Evolutionary conservation across 2,888 invertebrate genomes (phyloP).

Genomic region (Ormyrus pomaceus): DNA sequence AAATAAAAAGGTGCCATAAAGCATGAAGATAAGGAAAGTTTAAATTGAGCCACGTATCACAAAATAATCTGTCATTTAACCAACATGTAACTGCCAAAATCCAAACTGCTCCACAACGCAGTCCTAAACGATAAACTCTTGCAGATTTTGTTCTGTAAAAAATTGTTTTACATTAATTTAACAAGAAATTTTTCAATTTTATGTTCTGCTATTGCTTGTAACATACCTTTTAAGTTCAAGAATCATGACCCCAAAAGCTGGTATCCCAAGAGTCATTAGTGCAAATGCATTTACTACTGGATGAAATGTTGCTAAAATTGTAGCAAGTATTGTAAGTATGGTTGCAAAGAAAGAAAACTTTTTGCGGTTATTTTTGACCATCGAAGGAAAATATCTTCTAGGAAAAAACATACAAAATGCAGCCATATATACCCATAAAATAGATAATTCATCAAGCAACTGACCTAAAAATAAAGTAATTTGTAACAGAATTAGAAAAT

Average conservation of each 20-base stretch:
- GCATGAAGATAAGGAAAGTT: constrained; percentile 90
- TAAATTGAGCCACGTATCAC: constrained; percentile 86
- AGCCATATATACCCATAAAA: constrained; percentile 89
- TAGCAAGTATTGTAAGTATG: constrained; percentile 80
- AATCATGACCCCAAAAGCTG: constrained; percentile 82
- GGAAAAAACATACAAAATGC: constrained; percentile 87
- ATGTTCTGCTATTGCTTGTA: neutral
- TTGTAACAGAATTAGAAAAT: constrained; percentile 11
- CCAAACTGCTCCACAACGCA: constrained; percentile 83
- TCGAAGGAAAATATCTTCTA: constrained; percentile 82
- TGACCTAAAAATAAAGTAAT: constrained; percentile 78
- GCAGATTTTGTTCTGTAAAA: constrained; percentile 78
- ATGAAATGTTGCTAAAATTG: constrained; percentile 84
- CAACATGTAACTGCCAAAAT: constrained; percentile 85
- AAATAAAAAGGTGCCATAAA: constrained; percentile 89
- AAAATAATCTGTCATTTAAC: constrained; percentile 87
- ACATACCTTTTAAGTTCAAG: constrained; percentile 82
- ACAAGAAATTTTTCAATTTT: neutral
- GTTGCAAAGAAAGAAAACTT: constrained; percentile 80
- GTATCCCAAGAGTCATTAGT: constrained; percentile 84
- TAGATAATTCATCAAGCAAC: constrained; percentile 87
- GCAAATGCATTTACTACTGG: constrained; percentile 90
- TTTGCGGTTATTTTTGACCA: constrained; percentile 81
- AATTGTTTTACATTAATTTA: constrained; percentile 16
- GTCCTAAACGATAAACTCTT: constrained; percentile 84